A percentile compares a stretch with the other conserved stretches of the same genome.
Evolutionary conservation across 2,113 vertebrate species (phyloP).

Genomic region (Leuciscus idus): DNA sequence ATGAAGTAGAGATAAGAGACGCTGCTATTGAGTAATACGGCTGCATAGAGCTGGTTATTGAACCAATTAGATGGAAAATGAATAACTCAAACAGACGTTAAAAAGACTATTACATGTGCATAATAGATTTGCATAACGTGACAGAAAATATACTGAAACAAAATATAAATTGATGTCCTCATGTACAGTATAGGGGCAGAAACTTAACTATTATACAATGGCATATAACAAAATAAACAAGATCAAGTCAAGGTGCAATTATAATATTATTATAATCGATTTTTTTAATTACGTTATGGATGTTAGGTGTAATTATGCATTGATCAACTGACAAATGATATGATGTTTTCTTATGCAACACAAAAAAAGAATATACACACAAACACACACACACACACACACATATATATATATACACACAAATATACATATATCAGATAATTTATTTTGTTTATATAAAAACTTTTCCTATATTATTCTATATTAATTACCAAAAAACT

Average conservation of each 20-base stretch:
- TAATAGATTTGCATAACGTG: background rate
- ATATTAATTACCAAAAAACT: no score
- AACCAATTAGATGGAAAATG: background rate
- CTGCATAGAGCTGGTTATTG: background rate
- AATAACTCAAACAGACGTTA: background rate
- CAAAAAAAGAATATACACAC: no score
- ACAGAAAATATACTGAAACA: background rate
- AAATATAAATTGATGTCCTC: background rate
- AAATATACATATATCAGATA: no score
- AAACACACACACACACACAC: no score
- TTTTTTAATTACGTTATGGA: background rate
- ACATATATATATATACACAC: no score
- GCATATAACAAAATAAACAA: background rate
- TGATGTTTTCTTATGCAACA: no score
- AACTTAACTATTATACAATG: background rate
- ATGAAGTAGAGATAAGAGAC: background rate
- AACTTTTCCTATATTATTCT: no score
- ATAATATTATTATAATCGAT: background rate
- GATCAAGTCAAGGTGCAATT: background rate
- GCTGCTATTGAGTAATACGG: background rate
- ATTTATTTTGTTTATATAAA: no score
- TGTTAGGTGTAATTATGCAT: no score
- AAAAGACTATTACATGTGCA: background rate
- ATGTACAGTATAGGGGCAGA: background rate
- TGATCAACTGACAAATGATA: no score